phyloP scores from a whole-genome alignment of 1,140 invertebrate genomes.

The Pararge aegeria region DNA sequence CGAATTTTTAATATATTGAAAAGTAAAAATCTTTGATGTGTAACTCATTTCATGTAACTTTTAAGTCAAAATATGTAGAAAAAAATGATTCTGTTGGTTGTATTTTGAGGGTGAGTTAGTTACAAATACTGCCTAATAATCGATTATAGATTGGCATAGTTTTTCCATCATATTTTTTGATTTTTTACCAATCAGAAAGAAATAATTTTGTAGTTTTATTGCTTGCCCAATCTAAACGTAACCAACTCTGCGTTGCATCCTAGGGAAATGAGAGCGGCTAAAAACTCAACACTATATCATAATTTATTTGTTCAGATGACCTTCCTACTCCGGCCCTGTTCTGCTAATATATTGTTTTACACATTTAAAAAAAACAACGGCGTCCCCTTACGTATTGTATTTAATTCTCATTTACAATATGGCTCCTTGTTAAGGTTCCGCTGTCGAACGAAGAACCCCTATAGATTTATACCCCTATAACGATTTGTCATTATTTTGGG shows the following conservation, averaged over 20 bases:
- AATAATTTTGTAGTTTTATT: background rate
- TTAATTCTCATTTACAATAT: slow-evolving; percentile 71
- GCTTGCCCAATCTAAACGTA: slow-evolving; percentile 32
- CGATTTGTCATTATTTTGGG: too few species aligned
- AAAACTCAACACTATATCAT: slow-evolving; percentile 69
- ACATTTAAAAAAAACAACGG: slow-evolving; percentile 54
- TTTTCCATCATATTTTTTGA: too few species aligned
- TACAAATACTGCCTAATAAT: too few species aligned
- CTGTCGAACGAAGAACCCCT: background rate
- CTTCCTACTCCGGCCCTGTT: slow-evolving; percentile 58
- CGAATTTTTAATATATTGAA: too few species aligned
- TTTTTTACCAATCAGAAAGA: too few species aligned
- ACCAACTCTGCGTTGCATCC: slow-evolving; percentile 40
- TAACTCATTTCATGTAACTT: too few species aligned
- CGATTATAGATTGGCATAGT: too few species aligned
- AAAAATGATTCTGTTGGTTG: too few species aligned
- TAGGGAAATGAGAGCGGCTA: slow-evolving; percentile 45
- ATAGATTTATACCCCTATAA: background rate
- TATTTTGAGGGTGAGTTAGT: too few species aligned
- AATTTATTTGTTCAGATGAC: slow-evolving; percentile 76
- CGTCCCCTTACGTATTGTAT: slow-evolving; percentile 38
- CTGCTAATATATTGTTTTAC: slow-evolving; percentile 55
- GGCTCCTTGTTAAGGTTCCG: slow-evolving; percentile 38
- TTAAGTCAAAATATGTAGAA: too few species aligned
- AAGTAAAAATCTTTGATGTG: too few species aligned